These are phyloP conservation scores for Megaceryle torquata DNA, from an alignment of 2,113 vertebrate species.

Conservation along the genomic window DNA sequence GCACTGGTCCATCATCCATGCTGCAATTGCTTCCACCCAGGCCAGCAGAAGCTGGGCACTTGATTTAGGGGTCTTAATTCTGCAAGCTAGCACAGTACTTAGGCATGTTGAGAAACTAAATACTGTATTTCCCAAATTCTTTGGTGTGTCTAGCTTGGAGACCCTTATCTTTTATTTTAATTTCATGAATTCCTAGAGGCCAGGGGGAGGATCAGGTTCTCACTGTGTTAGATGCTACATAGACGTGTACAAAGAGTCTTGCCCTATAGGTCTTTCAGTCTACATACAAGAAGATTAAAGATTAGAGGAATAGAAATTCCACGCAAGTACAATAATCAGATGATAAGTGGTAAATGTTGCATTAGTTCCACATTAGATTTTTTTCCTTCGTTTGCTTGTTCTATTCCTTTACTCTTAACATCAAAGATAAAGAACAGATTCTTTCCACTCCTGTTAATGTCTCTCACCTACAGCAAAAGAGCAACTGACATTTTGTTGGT, in stretches of 20 bases:
- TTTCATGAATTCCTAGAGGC: background rate
- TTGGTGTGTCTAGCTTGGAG: background rate
- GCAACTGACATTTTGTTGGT: background rate
- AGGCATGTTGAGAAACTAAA: background rate
- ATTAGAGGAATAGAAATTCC: background rate
- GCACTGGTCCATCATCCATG: background rate
- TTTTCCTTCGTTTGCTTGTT: background rate
- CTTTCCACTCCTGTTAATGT: background rate
- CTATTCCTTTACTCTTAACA: background rate
- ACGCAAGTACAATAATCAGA: constrained; percentile 39
- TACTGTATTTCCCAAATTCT: background rate
- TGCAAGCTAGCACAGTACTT: background rate
- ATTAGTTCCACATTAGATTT: constrained; percentile 49
- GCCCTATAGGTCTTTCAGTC: constrained; percentile 39
- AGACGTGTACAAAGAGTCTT: background rate
- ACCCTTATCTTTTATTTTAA: constrained; percentile 24
- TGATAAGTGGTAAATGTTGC: constrained; percentile 35
- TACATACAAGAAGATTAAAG: constrained; percentile 35
- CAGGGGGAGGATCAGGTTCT: background rate
- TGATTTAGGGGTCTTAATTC: background rate
- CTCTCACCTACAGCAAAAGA: background rate
- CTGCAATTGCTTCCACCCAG: background rate
- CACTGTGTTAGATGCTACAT: background rate
- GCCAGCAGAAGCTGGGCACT: background rate
- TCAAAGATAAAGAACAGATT: background rate